Conservation (phyloP, 1,140 invertebrate genomes). For the Drosophila athabasca region DNA sequence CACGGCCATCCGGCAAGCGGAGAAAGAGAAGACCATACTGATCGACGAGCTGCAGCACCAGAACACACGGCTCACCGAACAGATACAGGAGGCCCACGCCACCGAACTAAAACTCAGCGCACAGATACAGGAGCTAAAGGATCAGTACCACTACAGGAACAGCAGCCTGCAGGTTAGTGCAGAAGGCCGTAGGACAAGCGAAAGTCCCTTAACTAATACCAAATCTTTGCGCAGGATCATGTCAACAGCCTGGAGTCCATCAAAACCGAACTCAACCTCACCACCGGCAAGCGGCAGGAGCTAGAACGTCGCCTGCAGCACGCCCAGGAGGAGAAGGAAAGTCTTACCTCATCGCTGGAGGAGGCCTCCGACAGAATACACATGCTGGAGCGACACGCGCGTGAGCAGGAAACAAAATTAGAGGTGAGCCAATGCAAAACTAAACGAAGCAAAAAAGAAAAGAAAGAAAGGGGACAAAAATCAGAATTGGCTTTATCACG, state of each 20-base stretch:
- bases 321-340: slow-evolving; percentile 91
- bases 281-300: slow-evolving; percentile 93
- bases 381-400: slow-evolving; percentile 91
- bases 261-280: slow-evolving; percentile 93
- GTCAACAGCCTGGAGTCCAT: slow-evolving; percentile 94
- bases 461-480: slow-evolving; percentile 10
- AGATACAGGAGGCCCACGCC: slow-evolving; percentile 92
- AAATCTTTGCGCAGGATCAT: slow-evolving; percentile 87
- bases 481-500: slow-evolving; percentile 56
- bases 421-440: slow-evolving; percentile 60
- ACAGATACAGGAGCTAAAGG: slow-evolving; percentile 91
- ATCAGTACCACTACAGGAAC: slow-evolving; percentile 92
- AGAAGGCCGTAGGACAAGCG: fast-evolving
- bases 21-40: slow-evolving; percentile 91
- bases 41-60: slow-evolving; percentile 95
- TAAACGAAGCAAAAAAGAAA: not conserved
- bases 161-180: slow-evolving; percentile 87
- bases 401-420: slow-evolving; percentile 90
- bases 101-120: slow-evolving; percentile 91
- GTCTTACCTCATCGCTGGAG: slow-evolving; percentile 90
- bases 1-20: slow-evolving; percentile 87
- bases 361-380: slow-evolving; percentile 95
- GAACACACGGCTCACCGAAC: slow-evolving; percentile 93
- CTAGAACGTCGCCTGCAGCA: slow-evolving; percentile 91
- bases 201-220: not conserved